These are phyloP conservation scores for Sorex fumeus DNA, from an alignment of 2,113 vertebrate genomes.

Conservation along the genomic window DNA sequence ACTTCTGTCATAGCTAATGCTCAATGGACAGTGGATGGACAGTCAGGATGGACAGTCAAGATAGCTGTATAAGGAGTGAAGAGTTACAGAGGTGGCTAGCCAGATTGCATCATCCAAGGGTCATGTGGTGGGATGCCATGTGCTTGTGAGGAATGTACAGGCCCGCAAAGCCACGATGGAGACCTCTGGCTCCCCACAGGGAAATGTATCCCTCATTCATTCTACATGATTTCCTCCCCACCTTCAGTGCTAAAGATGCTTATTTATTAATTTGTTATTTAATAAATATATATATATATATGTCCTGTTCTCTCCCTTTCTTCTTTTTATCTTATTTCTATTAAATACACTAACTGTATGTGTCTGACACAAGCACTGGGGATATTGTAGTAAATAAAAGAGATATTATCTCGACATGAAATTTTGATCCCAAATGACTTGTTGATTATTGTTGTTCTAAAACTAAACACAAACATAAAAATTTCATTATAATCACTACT, in stretches of 20 bases:
- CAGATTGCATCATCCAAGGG: no score
- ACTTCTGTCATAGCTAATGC: no score
- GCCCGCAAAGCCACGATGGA: no score
- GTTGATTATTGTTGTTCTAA: background rate
- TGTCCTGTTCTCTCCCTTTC: background rate
- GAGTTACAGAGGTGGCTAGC: no score
- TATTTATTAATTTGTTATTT: background rate
- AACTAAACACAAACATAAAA: background rate
- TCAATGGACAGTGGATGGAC: no score
- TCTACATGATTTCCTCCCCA: background rate
- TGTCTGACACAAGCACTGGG: background rate
- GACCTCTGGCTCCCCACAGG: no score
- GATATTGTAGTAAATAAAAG: background rate
- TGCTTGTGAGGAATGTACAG: no score
- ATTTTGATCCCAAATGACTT: background rate
- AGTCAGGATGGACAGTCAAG: no score
- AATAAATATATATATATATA: background rate
- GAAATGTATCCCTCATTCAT: fast-evolving
- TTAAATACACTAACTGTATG: fast-evolving
- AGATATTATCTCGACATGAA: background rate
- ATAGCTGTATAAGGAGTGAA: no score
- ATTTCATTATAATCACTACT: background rate
- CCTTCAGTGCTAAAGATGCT: background rate
- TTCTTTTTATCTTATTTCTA: background rate
- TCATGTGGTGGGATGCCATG: no score